Evolutionary conservation across 1,140 invertebrate genomes (phyloP), one percentile per base, ranked within the genome.

Genomic region (Phocides pigmalion): DNA sequence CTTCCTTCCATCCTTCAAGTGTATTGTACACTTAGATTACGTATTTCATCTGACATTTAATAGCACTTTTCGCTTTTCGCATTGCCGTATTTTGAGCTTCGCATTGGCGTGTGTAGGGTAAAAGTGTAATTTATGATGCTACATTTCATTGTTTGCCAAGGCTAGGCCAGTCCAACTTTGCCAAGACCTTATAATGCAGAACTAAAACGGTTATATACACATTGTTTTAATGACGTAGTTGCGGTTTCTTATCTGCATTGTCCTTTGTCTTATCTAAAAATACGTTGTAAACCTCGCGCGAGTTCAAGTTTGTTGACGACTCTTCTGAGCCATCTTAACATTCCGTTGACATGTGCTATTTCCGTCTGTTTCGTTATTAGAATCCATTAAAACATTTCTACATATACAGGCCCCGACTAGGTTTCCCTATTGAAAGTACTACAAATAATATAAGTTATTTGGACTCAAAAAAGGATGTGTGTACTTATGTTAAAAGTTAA

Each of bases 111-210:
- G 37, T 32, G 15, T 32, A 49, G 17, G 17, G 32, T 25, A 56
- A 44, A 58, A 28, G 32, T 37, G 44, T 32, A 28, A 61, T 49
- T 61, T 49, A 61, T 49, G 56, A 39, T 47, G 46, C 44, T 47
- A 61, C 44, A 61, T 61, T 61, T 49, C 44, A 61, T 61, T 37
- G 42, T 42, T 49, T 61, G 56, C 56, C 44, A 61, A 61, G 56
- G 56, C 44, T 15, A 61, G 16, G 17, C 17, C 44, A 49, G 17
- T 9, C 35, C 41, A 37, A 32, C n/a, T 15, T 61, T 15, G 32
- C 25, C 56, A 49, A 61, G 44, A 20, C 56, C 56, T 39, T 39
- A 35, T 39, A 37, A 19, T 20, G 28, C 22, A 49, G 44, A 20
- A 49, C 6, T 61, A 15, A 28, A 56, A 44, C 28, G 42, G 41